phyloP scores from a whole-genome alignment of 2,888 invertebrate genomes.

The Carpatolechia fugitivella region DNA sequence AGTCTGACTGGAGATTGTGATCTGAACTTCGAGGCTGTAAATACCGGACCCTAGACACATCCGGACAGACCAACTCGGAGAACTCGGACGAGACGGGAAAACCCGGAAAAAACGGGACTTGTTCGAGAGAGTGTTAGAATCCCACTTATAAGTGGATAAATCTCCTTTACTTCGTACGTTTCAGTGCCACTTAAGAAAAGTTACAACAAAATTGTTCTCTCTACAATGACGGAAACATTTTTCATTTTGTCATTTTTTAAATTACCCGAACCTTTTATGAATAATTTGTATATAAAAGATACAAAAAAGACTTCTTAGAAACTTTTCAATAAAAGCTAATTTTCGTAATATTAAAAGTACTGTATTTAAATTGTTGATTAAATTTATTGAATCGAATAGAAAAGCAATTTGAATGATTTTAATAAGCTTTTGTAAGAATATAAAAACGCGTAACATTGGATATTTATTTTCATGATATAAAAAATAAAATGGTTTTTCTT shows the following conservation, averaged over 20 bases:
- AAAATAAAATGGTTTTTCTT: too few relatives aligned
- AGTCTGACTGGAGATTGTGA: constrained; percentile 44
- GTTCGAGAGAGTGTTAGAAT: constrained; percentile 30
- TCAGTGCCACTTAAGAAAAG: not conserved
- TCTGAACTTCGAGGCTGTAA: constrained; percentile 15
- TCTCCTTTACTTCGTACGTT: not conserved
- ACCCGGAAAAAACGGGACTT: not conserved
- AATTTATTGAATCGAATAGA: too few relatives aligned
- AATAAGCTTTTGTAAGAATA: not conserved
- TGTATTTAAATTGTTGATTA: too few relatives aligned
- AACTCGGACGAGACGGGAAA: not conserved
- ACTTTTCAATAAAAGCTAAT: too few relatives aligned
- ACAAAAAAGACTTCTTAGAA: too few relatives aligned
- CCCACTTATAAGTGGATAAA: constrained; percentile 62
- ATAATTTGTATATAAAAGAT: too few relatives aligned
- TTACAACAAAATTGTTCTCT: not conserved
- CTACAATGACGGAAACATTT: not conserved
- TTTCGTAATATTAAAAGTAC: too few relatives aligned
- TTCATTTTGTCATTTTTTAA: too few relatives aligned
- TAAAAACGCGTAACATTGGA: too few relatives aligned
- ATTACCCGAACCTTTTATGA: too few relatives aligned
- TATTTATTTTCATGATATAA: too few relatives aligned
- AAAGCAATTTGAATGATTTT: too few relatives aligned
- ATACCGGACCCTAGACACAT: constrained; percentile 32
- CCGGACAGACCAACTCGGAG: constrained; percentile 39